phyloP scores from a whole-genome alignment of 2,888 invertebrate species.

The Deroplatys truncata region DNA sequence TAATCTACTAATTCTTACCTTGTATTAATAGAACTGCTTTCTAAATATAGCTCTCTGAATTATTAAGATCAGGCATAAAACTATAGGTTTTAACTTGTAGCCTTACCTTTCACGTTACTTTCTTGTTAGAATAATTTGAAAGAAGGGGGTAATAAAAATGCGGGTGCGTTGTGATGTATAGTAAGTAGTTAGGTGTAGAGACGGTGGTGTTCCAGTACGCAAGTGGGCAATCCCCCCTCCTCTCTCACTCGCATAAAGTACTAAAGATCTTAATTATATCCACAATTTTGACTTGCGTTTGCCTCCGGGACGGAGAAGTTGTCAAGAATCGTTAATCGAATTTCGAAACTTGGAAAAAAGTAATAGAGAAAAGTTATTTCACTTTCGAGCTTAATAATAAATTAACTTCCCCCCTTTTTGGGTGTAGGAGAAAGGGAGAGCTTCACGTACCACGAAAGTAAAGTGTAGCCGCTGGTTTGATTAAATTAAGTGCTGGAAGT shows the following conservation, averaged over 20 bases:
- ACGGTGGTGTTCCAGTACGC: background rate
- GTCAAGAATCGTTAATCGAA: background rate
- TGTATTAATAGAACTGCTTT: too few relatives aligned
- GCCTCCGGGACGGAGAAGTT: background rate
- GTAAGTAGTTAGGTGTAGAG: background rate
- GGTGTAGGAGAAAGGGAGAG: too few relatives aligned
- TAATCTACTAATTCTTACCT: too few relatives aligned
- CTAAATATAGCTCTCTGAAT: too few relatives aligned
- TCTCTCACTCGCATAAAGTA: background rate
- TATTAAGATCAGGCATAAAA: too few relatives aligned
- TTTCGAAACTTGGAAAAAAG: background rate
- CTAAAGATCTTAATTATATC: background rate
- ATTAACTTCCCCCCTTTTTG: background rate
- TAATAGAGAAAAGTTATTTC: background rate
- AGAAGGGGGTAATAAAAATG: background rate
- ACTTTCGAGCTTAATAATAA: background rate
- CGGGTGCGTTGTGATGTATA: background rate
- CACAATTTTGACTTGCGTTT: background rate
- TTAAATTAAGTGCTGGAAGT: background rate
- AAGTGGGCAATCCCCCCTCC: background rate
- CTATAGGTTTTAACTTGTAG: too few relatives aligned
- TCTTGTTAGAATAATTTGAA: background rate
- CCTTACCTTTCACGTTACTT: too few relatives aligned
- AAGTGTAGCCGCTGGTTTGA: background rate
- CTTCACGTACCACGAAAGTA: background rate